Conservation (phyloP, 2,797 vertebrate species). For the Betta splendens region DNA sequence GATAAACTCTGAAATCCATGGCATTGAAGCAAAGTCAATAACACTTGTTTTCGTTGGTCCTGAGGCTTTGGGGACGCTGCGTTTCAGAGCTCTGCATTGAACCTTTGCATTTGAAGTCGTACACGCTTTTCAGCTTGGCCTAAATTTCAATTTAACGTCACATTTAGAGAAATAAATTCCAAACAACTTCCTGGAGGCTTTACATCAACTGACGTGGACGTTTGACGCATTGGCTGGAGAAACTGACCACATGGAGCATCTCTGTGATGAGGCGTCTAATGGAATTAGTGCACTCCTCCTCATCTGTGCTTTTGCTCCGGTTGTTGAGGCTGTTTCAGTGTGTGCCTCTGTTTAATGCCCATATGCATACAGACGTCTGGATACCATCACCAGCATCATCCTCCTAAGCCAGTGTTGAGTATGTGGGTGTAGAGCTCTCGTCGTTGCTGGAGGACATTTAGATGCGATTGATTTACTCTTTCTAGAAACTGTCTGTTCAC, state of each 20-base stretch:
- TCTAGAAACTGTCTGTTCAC: not conserved
- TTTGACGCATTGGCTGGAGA: not conserved
- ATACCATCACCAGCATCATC: slow-evolving; percentile 14
- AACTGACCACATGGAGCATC: not conserved
- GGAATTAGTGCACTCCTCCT: not conserved
- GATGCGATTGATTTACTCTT: not conserved
- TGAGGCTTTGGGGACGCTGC: not conserved
- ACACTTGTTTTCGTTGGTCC: slow-evolving; percentile 12
- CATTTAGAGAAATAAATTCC: not conserved
- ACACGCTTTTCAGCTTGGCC: not conserved
- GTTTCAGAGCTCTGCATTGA: slow-evolving; percentile 11
- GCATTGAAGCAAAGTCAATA: not conserved
- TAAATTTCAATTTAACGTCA: not conserved
- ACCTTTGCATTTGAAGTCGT: too few relatives aligned
- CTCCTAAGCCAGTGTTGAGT: not conserved
- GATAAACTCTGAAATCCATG: not conserved
- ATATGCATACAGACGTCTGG: not conserved
- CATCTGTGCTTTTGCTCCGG: not conserved
- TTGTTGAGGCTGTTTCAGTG: too few relatives aligned
- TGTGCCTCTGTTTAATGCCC: too few relatives aligned
- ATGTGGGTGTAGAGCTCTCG: slow-evolving; percentile 8
- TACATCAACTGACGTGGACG: slow-evolving; percentile 7
- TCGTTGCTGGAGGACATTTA: not conserved
- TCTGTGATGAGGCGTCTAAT: not conserved
- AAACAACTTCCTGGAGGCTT: not conserved